phyloP scores from a whole-genome alignment of 2,113 vertebrate species.

The Prinia subflava region DNA sequence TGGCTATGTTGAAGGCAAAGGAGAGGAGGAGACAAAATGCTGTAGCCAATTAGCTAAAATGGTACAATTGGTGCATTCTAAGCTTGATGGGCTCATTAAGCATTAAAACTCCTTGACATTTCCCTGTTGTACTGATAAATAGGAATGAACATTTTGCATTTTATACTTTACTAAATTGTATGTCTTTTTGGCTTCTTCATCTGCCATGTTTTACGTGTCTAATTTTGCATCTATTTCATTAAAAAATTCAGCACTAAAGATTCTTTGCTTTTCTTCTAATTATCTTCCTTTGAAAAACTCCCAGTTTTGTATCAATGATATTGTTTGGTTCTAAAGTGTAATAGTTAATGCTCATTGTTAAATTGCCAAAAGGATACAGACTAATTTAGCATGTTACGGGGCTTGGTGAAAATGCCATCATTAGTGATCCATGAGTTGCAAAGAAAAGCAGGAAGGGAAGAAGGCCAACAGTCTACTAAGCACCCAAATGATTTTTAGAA shows the following conservation, averaged over 20 bases:
- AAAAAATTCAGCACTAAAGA: not conserved
- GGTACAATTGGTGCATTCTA: constrained; percentile 73
- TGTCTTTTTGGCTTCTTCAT: not conserved
- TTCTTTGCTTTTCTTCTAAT: not conserved
- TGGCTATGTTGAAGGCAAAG: not conserved
- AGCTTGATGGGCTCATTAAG: constrained; percentile 80
- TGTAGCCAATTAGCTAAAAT: constrained; percentile 85
- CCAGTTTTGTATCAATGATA: constrained; percentile 34
- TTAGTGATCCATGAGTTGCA: constrained; percentile 69
- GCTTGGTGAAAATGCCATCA: constrained; percentile 77
- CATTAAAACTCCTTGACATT: constrained; percentile 83
- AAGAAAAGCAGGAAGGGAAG: not conserved
- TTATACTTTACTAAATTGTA: not conserved
- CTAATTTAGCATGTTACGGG: constrained; percentile 68
- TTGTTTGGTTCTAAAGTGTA: constrained; percentile 51
- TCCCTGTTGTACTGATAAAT: constrained; percentile 67
- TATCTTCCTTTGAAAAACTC: not conserved
- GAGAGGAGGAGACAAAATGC: constrained; percentile 56
- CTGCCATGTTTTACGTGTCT: not conserved
- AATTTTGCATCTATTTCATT: not conserved
- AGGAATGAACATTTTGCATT: constrained; percentile 34
- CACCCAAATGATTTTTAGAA: not conserved
- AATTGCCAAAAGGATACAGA: constrained; percentile 71
- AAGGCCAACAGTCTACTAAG: not conserved
- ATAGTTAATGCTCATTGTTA: constrained; percentile 61